These are phyloP conservation scores for Delia radicum DNA, from an alignment of 1,140 invertebrate genomes.

Conservation along the genomic window DNA sequence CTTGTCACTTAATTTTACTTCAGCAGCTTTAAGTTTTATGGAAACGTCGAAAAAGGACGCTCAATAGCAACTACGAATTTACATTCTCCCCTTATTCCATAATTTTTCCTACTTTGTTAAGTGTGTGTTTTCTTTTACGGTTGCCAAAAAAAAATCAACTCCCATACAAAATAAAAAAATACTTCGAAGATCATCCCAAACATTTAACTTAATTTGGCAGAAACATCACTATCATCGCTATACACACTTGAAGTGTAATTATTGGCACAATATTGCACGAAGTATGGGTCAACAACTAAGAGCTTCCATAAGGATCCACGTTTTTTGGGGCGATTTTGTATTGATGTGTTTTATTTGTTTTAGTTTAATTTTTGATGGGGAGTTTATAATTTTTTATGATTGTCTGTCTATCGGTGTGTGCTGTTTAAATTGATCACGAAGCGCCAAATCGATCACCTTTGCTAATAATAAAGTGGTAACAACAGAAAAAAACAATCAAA, in stretches of 20 bases:
- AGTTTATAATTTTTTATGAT: not conserved
- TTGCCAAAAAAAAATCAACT: not conserved
- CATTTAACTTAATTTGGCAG: slow-evolving; percentile 55
- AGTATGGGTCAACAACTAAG: slow-evolving; percentile 42
- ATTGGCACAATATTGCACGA: slow-evolving; percentile 30
- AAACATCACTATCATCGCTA: slow-evolving; percentile 41
- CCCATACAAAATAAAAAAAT: not conserved
- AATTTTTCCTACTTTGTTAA: not conserved
- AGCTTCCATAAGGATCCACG: too few species aligned
- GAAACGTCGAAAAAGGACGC: too few species aligned
- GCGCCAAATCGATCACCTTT: slow-evolving; percentile 55
- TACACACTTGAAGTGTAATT: slow-evolving; percentile 16
- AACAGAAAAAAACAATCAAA: not conserved
- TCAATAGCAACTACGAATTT: too few species aligned
- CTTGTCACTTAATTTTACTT: too few species aligned
- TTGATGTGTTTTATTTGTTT: slow-evolving; percentile 26
- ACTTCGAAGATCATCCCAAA: slow-evolving; percentile 15
- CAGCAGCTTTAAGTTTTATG: too few species aligned
- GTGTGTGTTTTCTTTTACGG: not conserved
- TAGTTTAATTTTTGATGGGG: not conserved
- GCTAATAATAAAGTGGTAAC: slow-evolving; percentile 31
- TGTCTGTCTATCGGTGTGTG: slow-evolving; percentile 40
- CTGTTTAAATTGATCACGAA: slow-evolving; percentile 54
- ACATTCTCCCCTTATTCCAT: too few species aligned
- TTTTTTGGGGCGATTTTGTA: too few species aligned